Conservation (phyloP, 2,888 invertebrate species). For the Drosophila buzzatii region DNA sequence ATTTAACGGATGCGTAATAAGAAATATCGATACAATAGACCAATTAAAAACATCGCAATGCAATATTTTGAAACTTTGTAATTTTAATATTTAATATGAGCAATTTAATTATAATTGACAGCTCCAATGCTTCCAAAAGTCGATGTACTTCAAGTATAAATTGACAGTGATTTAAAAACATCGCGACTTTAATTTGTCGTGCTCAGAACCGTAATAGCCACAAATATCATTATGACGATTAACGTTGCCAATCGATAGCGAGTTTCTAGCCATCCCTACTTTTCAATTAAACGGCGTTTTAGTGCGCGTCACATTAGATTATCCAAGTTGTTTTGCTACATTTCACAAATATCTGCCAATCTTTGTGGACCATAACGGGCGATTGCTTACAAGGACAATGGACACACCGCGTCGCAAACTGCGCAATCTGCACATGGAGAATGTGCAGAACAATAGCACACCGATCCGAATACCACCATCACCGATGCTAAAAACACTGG, state of each 20-base stretch:
- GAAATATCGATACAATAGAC: background rate
- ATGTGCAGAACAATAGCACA: constrained; percentile 71
- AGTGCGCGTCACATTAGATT: constrained; percentile 50
- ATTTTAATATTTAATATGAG: background rate
- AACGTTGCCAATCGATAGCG: constrained; percentile 30
- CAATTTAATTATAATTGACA: background rate
- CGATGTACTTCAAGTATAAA: background rate
- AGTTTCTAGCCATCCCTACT: constrained; percentile 30
- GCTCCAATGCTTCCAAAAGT: too few relatives aligned
- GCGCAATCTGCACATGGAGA: constrained; percentile 75
- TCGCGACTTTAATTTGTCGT: background rate
- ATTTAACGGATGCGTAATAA: constrained; percentile 1
- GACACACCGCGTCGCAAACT: constrained; percentile 76
- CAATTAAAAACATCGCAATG: background rate
- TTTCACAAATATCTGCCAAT: background rate
- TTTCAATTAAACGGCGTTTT: constrained; percentile 58
- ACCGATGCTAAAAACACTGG: constrained; percentile 90
- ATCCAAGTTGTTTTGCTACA: constrained; percentile 17
- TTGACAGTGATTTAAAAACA: background rate
- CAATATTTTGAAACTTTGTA: background rate
- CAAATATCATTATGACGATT: background rate
- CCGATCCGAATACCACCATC: constrained; percentile 89
- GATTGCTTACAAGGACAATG: constrained; percentile 38
- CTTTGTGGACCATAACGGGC: background rate
- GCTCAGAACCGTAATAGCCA: background rate